Evolutionary conservation across 2,113 vertebrate species (phyloP).

Genomic region (Ammodytes dubius): DNA sequence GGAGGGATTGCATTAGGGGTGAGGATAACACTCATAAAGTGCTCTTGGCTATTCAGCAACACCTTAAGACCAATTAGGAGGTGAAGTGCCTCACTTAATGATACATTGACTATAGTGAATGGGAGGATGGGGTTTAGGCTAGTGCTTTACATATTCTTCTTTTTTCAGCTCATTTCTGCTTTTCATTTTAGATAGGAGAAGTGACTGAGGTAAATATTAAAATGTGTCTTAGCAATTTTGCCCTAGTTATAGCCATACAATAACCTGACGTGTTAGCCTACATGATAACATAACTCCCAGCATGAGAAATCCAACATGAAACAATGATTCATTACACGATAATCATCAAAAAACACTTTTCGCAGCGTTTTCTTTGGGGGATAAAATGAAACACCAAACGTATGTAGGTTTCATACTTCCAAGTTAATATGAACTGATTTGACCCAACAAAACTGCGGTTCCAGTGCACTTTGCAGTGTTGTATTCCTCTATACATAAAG

Average conservation of each 20-base stretch:
- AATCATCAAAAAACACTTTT: conserved; percentile 17
- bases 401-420: conserved; percentile 40
- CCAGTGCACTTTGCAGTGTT: conserved; percentile 11
- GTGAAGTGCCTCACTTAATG: conserved; percentile 49
- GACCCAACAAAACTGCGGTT: conserved; percentile 33
- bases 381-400: conserved; percentile 14
- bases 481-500: conserved; percentile 6
- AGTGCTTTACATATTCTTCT: conserved; percentile 24
- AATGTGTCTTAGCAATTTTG: conserved; percentile 36
- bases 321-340: conserved; percentile 51
- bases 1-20: conserved; percentile 35
- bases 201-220: conserved; percentile 40
- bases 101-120: conserved; percentile 23
- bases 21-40: conserved; percentile 49
- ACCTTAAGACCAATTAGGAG: conserved; percentile 50
- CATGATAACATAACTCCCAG: conserved; percentile 29
- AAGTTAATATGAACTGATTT: conserved; percentile 43
- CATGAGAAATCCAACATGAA: conserved; percentile 39
- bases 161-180: conserved; percentile 33
- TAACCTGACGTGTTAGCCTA: conserved; percentile 25
- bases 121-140: conserved; percentile 31
- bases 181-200: background rate
- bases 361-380: conserved; percentile 2
- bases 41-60: conserved; percentile 47
- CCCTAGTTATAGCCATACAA: conserved; percentile 42